phyloP scores from a whole-genome alignment of 2,888 invertebrate genomes.

The Oasisia sp. region DNA sequence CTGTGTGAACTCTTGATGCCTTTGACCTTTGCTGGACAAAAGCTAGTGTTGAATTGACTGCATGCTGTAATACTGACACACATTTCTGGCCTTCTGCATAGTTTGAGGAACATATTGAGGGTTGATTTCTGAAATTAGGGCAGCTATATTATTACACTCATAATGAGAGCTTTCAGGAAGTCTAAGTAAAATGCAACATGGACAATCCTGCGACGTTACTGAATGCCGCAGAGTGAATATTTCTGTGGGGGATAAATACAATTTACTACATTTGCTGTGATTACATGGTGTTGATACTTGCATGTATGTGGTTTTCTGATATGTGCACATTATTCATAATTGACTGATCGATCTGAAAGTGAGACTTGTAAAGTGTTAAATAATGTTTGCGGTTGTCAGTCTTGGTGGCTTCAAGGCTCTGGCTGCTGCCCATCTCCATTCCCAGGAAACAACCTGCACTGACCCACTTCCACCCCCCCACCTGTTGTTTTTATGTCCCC shows the following conservation, averaged over 20 bases:
- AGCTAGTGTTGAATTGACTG: not conserved
- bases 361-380: no score
- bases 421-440: no score
- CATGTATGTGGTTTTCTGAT: no score
- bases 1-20: not conserved
- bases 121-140: not conserved
- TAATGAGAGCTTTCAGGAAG: no score
- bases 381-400: not conserved
- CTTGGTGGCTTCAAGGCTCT: not conserved
- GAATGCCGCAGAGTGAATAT: not conserved
- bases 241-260: not conserved
- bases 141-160: no score
- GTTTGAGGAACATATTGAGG: not conserved
- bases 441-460: no score
- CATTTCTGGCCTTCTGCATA: not conserved
- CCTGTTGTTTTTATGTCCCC: no score
- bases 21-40: conserved; percentile 9
- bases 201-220: not conserved
- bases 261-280: no score
- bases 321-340: no score
- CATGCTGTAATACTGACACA: not conserved
- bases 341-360: no score
- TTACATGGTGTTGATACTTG: no score
- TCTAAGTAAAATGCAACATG: not conserved
- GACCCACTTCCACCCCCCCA: no score